These are phyloP conservation scores for Lasioglossum pauxillum DNA, from an alignment of 2,888 invertebrate species.

Conservation along the genomic window DNA sequence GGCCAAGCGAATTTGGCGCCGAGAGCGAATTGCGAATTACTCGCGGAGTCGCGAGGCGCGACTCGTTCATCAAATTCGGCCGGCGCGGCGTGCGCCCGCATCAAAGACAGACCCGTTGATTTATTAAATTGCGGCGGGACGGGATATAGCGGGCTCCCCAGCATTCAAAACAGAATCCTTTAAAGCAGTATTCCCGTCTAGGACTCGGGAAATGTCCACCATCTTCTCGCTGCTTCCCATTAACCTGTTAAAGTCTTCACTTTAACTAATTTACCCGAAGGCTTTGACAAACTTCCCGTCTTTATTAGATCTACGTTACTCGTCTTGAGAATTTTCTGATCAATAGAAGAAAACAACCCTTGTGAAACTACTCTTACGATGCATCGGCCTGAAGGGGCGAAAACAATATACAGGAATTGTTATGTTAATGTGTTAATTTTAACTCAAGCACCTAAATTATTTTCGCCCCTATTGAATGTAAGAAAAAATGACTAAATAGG, in stretches of 20 bases:
- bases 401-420: too few species aligned
- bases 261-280: not conserved
- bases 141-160: constrained; percentile 15
- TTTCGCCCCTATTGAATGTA: too few species aligned
- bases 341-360: not conserved
- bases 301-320: not conserved
- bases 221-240: not conserved
- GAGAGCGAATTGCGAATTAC: constrained; percentile 53
- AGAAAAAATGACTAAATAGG: too few species aligned
- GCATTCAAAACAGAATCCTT: constrained; percentile 53
- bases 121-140: constrained; percentile 68
- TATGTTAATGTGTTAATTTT: too few species aligned
- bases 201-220: not conserved
- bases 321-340: not conserved
- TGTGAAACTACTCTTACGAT: not conserved
- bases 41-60: constrained; percentile 43
- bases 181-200: constrained; percentile 36
- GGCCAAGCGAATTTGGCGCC: not conserved
- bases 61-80: constrained; percentile 65
- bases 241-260: not conserved
- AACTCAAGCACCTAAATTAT: too few species aligned
- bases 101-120: constrained; percentile 69
- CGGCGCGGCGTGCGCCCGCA: constrained; percentile 31
- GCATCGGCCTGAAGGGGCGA: too few species aligned
- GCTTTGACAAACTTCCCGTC: not conserved